Evolutionary conservation across 2,888 invertebrate species (phyloP).

Genomic region (Flexamia atlantica): DNA sequence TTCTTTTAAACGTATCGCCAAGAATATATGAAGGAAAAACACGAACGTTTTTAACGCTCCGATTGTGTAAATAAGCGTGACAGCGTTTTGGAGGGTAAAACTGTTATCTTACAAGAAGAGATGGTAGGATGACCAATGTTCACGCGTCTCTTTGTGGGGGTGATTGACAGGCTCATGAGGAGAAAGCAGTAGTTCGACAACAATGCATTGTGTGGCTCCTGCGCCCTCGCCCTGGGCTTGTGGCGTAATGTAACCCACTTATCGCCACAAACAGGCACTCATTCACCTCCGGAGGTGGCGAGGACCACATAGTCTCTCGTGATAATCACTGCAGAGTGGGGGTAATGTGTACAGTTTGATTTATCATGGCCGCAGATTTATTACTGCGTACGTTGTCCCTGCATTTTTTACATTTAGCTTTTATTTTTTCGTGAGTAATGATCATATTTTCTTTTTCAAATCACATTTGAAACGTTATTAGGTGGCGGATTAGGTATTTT

Average conservation of each 20-base stretch:
- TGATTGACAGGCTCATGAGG: slow-evolving; percentile 37
- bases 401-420: too few species aligned
- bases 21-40: too few species aligned
- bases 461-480: too few species aligned
- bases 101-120: not conserved
- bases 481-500: too few species aligned
- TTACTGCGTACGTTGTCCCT: too few species aligned
- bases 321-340: not conserved
- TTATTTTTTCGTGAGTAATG: too few species aligned
- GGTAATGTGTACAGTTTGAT: too few species aligned
- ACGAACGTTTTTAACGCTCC: not conserved
- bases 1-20: too few species aligned
- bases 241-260: slow-evolving; percentile 2
- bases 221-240: not conserved
- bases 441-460: too few species aligned
- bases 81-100: not conserved
- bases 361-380: too few species aligned
- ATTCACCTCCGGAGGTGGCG: too few species aligned
- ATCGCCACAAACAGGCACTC: not conserved
- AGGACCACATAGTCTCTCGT: not conserved
- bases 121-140: not conserved
- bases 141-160: not conserved
- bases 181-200: not conserved
- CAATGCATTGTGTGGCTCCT: slow-evolving; percentile 6
- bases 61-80: not conserved